phyloP scores from a whole-genome alignment of 2,113 vertebrate genomes.

The Leptocoma aspasia region DNA sequence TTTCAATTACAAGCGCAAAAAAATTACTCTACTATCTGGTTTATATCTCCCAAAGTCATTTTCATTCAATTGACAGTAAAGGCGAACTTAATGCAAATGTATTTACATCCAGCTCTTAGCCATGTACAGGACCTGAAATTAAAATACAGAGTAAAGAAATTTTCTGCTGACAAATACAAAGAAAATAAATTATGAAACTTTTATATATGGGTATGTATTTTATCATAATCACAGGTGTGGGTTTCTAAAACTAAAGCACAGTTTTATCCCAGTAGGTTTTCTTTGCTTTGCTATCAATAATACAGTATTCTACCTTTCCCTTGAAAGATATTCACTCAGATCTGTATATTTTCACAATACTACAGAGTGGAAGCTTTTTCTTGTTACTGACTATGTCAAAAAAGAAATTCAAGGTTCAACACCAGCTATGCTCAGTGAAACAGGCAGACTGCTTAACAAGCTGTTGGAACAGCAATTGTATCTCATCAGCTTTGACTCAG shows the following conservation, averaged over 20 bases:
- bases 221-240: neutral
- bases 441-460: neutral
- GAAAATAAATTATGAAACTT: neutral
- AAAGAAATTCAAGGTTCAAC: neutral
- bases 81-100: neutral
- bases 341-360: conserved; percentile 3
- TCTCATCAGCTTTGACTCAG: neutral
- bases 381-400: neutral
- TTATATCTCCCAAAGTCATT: neutral
- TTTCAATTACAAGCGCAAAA: neutral
- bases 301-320: neutral
- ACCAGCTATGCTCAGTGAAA: neutral
- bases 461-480: neutral
- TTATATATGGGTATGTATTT: neutral
- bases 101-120: neutral
- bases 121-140: neutral
- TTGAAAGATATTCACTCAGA: neutral
- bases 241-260: conserved; percentile 22
- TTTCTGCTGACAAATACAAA: conserved; percentile 14
- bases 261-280: conserved; percentile 27
- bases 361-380: neutral
- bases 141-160: neutral
- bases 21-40: neutral
- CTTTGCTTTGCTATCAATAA: conserved; percentile 14
- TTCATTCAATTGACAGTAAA: neutral